These are phyloP conservation scores for Glomeris maerens DNA, from an alignment of 1,140 invertebrate species.

Conservation along the genomic window DNA sequence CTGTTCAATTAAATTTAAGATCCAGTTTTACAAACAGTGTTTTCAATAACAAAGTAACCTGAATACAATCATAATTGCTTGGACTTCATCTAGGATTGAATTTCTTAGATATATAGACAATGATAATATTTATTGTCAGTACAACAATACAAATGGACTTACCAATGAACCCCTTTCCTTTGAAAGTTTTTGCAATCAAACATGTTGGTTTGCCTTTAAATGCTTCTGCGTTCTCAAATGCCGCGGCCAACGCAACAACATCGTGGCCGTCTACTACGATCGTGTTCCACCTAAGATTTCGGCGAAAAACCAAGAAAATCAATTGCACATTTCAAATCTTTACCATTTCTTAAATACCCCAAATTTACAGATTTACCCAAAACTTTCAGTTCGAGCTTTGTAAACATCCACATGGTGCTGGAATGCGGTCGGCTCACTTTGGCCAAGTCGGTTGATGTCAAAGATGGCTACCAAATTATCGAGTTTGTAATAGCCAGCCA, in stretches of 20 bases:
- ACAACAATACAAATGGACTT: constrained; percentile 1
- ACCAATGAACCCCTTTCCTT: constrained; percentile 61
- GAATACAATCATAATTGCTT: too few species aligned
- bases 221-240: constrained; percentile 61
- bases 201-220: constrained; percentile 78
- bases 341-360: too few species aligned
- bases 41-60: too few species aligned
- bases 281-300: constrained; percentile 46
- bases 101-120: too few species aligned
- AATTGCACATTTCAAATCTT: too few species aligned
- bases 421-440: constrained; percentile 84
- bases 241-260: constrained; percentile 74
- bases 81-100: too few species aligned
- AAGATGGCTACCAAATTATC: constrained; percentile 95
- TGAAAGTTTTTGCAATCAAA: constrained; percentile 88
- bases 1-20: background rate
- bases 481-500: constrained; percentile 85
- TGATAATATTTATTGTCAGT: background rate
- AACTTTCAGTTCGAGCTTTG: constrained; percentile 70
- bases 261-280: constrained; percentile 94
- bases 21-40: too few species aligned
- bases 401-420: constrained; percentile 87
- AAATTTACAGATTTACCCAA: constrained; percentile 68
- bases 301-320: background rate
- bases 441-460: constrained; percentile 93